phyloP scores from a whole-genome alignment of 2,888 invertebrate species.

The Charanyca ferruginea region DNA sequence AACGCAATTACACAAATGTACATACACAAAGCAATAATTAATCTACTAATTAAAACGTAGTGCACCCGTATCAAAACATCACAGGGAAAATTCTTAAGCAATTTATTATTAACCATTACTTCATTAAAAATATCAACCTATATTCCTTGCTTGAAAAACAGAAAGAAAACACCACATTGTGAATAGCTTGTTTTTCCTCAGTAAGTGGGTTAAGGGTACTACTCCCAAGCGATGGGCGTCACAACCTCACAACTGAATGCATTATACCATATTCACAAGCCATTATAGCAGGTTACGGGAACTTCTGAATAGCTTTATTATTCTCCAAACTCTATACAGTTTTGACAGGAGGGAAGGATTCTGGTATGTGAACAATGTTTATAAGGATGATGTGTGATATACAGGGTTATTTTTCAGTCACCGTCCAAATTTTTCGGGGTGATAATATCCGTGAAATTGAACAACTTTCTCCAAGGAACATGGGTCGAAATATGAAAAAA shows the following conservation, averaged over 20 bases:
- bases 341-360: conserved; percentile 23
- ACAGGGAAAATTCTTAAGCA: conserved; percentile 9
- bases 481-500: too few relatives aligned
- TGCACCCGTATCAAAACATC: not conserved
- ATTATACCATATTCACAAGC: conserved; percentile 49
- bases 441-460: too few relatives aligned
- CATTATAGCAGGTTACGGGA: conserved; percentile 43
- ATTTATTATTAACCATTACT: not conserved
- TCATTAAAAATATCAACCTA: conserved; percentile 8
- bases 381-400: conserved; percentile 20
- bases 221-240: conserved; percentile 44
- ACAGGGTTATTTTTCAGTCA: too few relatives aligned
- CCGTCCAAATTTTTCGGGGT: too few relatives aligned
- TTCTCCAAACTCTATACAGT: conserved; percentile 30
- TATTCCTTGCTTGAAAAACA: conserved; percentile 17
- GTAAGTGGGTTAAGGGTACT: conserved; percentile 48
- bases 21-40: too few relatives aligned
- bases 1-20: too few relatives aligned
- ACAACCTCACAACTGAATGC: conserved; percentile 50
- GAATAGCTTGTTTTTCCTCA: conserved; percentile 27
- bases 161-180: conserved; percentile 16
- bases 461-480: too few relatives aligned
- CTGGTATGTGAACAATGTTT: conserved; percentile 29
- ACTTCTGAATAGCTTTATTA: conserved; percentile 51
- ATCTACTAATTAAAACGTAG: too few relatives aligned